A percentile compares a stretch with the other conserved stretches of the same genome.
Conservation (phyloP, 2,113 vertebrate species). For the Emberiza fucata region DNA sequence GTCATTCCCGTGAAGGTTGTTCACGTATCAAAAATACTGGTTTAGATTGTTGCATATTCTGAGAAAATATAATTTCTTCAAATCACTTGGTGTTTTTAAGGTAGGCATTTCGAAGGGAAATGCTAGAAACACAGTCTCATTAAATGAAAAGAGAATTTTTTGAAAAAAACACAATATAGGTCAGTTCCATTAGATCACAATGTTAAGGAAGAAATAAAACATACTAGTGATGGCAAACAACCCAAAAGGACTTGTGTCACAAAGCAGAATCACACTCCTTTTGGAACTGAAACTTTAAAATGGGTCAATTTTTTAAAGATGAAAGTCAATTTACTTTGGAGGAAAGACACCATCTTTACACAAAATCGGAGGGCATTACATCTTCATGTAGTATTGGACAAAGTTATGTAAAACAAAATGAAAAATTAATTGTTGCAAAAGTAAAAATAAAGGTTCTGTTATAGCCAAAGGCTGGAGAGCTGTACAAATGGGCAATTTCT, state of each 20-base stretch:
- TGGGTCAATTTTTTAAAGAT: not conserved
- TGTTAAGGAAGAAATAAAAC: not conserved
- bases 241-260: not conserved
- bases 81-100: not conserved
- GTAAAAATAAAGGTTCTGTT: not conserved
- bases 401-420: not conserved
- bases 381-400: not conserved
- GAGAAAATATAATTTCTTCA: not conserved
- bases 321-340: not conserved
- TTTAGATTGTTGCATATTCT: not conserved
- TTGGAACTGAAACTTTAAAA: not conserved
- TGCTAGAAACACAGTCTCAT: not conserved
- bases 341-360: not conserved
- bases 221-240: not conserved
- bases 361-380: not conserved
- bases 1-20: not conserved
- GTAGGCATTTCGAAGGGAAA: not conserved
- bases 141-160: not conserved
- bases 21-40: not conserved
- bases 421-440: not conserved
- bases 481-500: not conserved
- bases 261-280: not conserved
- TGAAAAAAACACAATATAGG: not conserved
- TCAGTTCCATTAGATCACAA: not conserved
- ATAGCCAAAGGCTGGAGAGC: not conserved